A percentile compares a stretch with the other conserved stretches of the same genome.
phyloP scores from a whole-genome alignment of 2,797 vertebrate species.

The Halcyon smyrnensis region DNA sequence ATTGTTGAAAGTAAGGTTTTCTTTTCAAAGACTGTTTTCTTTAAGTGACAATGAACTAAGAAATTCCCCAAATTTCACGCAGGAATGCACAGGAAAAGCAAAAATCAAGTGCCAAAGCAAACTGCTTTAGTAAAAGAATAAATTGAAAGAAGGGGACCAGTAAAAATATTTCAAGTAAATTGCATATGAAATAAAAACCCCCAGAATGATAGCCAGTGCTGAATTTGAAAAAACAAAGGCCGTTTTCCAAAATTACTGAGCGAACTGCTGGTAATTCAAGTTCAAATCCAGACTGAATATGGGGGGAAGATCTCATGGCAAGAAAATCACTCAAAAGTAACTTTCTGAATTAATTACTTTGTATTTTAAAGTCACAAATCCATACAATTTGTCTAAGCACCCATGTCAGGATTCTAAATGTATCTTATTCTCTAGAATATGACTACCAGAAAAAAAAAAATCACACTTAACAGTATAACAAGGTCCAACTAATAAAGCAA shows the following conservation, averaged over 20 bases:
- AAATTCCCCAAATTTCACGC: background rate
- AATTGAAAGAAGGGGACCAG: background rate
- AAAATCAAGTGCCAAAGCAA: background rate
- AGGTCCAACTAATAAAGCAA: background rate
- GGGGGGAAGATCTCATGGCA: background rate
- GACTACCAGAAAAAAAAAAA: background rate
- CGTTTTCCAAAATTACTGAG: background rate
- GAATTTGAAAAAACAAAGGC: background rate
- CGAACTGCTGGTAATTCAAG: background rate
- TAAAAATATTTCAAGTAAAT: constrained; percentile 1
- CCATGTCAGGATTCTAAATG: background rate
- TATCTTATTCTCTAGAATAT: background rate
- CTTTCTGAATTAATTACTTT: background rate
- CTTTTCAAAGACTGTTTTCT: background rate
- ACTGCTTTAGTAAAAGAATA: background rate
- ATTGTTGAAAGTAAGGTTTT: background rate
- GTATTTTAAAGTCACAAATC: background rate
- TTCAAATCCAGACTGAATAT: background rate
- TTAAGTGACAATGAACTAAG: background rate
- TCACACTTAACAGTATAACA: background rate
- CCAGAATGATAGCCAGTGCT: background rate
- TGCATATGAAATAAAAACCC: background rate
- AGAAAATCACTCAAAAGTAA: background rate
- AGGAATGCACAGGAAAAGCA: background rate
- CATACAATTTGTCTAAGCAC: background rate